These are phyloP conservation scores for Sympetrum striolatum DNA, from an alignment of 2,888 invertebrate species.

Conservation along the genomic window DNA sequence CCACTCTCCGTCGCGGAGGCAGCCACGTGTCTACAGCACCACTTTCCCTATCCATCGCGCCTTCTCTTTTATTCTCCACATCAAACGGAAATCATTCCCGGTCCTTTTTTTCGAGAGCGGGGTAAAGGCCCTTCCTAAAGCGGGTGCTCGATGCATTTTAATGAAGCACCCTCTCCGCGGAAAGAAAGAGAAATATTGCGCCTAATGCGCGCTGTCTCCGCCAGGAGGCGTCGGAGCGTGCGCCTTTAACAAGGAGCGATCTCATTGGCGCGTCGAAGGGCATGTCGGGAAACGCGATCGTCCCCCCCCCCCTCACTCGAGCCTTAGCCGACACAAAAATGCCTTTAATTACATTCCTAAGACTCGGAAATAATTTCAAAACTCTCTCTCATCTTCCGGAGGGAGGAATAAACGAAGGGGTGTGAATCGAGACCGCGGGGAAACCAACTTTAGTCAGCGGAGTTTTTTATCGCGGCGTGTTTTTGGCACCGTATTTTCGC, in stretches of 20 bases:
- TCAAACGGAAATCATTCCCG: conserved; percentile 13
- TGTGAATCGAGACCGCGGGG: not conserved
- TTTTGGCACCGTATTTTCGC: not conserved
- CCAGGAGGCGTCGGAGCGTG: conserved; percentile 21
- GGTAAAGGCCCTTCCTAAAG: not conserved
- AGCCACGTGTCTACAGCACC: conserved; percentile 16
- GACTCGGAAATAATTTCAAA: not conserved
- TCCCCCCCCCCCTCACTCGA: not conserved
- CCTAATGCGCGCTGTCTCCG: not conserved
- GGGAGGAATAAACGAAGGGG: not conserved
- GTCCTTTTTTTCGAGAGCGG: not conserved
- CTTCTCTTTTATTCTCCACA: not conserved
- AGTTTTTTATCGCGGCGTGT: not conserved
- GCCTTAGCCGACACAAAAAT: not conserved
- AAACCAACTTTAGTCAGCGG: not conserved
- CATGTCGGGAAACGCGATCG: not conserved
- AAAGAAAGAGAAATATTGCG: not conserved
- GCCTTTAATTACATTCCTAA: not conserved
- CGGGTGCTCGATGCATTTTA: conserved; percentile 38
- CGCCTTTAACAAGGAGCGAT: conserved; percentile 38
- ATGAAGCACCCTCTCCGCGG: conserved; percentile 6
- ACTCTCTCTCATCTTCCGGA: not conserved
- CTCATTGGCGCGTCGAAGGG: not conserved
- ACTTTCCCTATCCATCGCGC: not conserved
- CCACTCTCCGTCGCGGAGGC: not conserved